phyloP scores from a whole-genome alignment of 2,888 invertebrate species.

The Teleiodes luculella region DNA sequence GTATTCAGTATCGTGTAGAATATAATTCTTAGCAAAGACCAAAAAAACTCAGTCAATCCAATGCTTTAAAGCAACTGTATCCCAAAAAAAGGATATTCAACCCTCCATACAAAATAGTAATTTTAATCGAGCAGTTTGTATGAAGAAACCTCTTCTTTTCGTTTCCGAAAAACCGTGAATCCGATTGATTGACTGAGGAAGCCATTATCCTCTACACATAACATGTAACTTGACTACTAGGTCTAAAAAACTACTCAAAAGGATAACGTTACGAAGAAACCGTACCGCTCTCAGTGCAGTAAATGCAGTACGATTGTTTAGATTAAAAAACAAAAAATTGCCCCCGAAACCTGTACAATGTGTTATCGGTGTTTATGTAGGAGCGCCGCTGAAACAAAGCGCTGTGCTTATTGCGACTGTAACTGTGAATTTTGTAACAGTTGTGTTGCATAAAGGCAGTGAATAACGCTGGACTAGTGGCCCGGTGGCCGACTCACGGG shows the following conservation, averaged over 20 bases:
- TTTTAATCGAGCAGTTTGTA: not conserved
- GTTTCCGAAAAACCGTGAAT: too few species aligned
- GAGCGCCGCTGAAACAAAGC: constrained; percentile 45
- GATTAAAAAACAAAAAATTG: not conserved
- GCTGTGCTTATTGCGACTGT: constrained; percentile 36
- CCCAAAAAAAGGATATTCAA: not conserved
- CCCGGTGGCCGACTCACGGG: constrained; percentile 3
- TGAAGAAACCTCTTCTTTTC: not conserved
- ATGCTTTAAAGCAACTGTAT: too few species aligned
- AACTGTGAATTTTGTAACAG: constrained; percentile 67
- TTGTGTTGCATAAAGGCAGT: constrained; percentile 59
- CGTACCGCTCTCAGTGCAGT: not conserved
- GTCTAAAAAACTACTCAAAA: not conserved
- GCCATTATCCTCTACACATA: too few species aligned
- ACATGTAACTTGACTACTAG: too few species aligned
- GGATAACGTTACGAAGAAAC: not conserved
- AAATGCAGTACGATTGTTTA: not conserved
- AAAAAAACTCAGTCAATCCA: too few species aligned
- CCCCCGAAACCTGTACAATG: not conserved
- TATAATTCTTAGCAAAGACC: too few species aligned
- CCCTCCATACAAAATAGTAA: not conserved
- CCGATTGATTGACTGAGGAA: too few species aligned
- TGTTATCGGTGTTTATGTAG: not conserved
- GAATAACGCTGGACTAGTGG: constrained; percentile 20
- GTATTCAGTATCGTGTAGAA: too few species aligned